Percentiles rank a stretch among this genome's conserved stretches.
Conservation (phyloP, 2,888 invertebrate species). For the Dichetophora obliterata region DNA sequence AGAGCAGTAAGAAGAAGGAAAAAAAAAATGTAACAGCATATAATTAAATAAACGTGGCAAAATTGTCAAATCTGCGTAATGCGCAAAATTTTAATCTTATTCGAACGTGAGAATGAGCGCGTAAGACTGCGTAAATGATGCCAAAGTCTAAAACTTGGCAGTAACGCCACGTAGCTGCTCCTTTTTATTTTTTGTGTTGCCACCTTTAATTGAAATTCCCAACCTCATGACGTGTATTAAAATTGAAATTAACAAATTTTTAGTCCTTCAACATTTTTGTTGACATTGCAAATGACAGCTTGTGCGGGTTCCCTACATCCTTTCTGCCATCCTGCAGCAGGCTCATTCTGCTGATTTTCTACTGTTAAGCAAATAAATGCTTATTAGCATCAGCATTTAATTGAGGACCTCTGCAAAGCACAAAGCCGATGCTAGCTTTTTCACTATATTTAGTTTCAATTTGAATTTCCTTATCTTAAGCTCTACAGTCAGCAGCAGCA, state of each 20-base stretch:
- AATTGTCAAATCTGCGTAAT: constrained; percentile 17
- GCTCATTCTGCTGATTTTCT: neutral
- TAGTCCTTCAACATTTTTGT: constrained; percentile 11
- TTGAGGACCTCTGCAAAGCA: constrained; percentile 17
- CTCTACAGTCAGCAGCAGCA: neutral
- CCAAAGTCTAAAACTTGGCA: neutral
- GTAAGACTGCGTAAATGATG: neutral
- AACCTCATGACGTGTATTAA: neutral
- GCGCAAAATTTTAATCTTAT: constrained; percentile 22
- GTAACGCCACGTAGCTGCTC: neutral
- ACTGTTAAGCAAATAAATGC: neutral
- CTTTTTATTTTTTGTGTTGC: neutral
- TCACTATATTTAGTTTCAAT: constrained; percentile 35
- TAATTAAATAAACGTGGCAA: neutral
- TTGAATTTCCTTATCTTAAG: constrained; percentile 35
- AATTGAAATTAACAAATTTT: neutral
- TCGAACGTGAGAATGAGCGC: constrained; percentile 4
- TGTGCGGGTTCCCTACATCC: neutral
- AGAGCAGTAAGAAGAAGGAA: neutral
- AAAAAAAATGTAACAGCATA: neutral
- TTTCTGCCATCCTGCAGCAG: neutral
- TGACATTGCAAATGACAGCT: constrained; percentile 1
- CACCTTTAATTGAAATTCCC: neutral
- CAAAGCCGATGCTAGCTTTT: neutral
- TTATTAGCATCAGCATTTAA: constrained; percentile 19